Evolutionary conservation across 2,888 invertebrate genomes (phyloP).

Genomic region (Elegia similella): DNA sequence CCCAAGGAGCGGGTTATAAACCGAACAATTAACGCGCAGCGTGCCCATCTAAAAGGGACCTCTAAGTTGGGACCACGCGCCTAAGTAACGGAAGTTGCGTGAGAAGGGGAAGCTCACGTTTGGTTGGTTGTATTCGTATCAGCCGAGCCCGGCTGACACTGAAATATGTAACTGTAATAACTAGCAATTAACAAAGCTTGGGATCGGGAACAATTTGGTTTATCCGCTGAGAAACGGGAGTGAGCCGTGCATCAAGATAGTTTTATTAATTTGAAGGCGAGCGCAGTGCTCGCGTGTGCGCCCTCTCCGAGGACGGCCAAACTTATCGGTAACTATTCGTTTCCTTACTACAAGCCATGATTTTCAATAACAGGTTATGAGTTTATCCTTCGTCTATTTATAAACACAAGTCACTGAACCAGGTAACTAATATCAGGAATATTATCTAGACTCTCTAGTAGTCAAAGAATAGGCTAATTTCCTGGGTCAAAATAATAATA

Average conservation of each 20-base stretch:
- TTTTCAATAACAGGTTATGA: conserved; percentile 15
- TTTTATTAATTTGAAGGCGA: conserved; percentile 22
- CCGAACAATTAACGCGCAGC: conserved; percentile 69
- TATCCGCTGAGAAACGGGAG: conserved; percentile 46
- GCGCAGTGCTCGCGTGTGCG: conserved; percentile 4
- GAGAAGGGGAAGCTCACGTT: conserved; percentile 40
- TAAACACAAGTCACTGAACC: conserved; percentile 6
- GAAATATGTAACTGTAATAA: conserved; percentile 76
- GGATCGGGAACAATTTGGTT: conserved; percentile 61
- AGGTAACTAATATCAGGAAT: conserved; percentile 10
- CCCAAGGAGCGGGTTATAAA: conserved; percentile 73
- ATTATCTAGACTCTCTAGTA: neutral
- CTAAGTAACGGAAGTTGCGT: conserved; percentile 30
- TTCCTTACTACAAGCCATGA: conserved; percentile 11
- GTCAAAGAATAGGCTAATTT: too few species aligned
- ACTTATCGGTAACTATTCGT: conserved; percentile 12
- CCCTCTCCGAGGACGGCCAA: conserved; percentile 2
- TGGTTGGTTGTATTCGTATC: conserved; percentile 50
- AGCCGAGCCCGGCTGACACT: conserved; percentile 55
- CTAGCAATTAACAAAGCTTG: conserved; percentile 73
- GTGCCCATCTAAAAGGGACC: conserved; percentile 52
- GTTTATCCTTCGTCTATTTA: conserved; percentile 18
- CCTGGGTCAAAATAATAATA: too few species aligned
- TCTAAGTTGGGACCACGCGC: conserved; percentile 36
- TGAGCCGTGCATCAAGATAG: conserved; percentile 39